Evolutionary conservation across 2,888 invertebrate genomes (phyloP), one percentile per base, ranked within the genome.

Genomic region (Drosophila vallismaia): DNA sequence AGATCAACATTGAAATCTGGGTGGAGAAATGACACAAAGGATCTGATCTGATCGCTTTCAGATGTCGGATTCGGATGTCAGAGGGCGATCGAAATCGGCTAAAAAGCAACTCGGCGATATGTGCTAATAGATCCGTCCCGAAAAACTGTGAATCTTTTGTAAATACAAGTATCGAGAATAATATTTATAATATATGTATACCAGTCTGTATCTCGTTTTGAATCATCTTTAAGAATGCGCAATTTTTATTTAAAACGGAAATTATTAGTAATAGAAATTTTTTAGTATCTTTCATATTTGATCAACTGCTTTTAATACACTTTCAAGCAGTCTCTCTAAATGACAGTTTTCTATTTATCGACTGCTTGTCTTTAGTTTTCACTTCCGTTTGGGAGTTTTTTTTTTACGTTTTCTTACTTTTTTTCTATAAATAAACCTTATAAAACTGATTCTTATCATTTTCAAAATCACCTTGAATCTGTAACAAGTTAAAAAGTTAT

Each of bases 391-490:
- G n/a, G 6, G 6, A 2, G n/a, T n/a, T 6, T 12, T 12, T 3
- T 33, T 10, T 3, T 10, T n/a, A n/a, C n/a, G n/a, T n/a, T n/a
- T n/a, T n/a, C n/a, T 3, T 33, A 3, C 3, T 33, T 33, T 33
- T 33, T 48, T 68, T 4, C 54, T 53, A 64, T 33, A 64, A 68
- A 64, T 54, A 54, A 64, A 46, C 14, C 31, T n/a, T 14, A 42
- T 36, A 40, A 60, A 60, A 40, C 36, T 38, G 12, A 68, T 55
- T 64, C 55, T 54, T 64, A 68, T 54, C 69, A 68, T 44, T 52
- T 1, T 7, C 42, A 19, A 48, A 42, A 5, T n/a, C 72, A 88
- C 82, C 82, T 82, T 82, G 82, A 88, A 67, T 70, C 66, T 86
- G 82, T 86, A 88, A 86, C 78, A 74, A 26, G 26, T 29, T 46